A percentile compares a stretch with the other conserved stretches of the same genome.
phyloP scores from a whole-genome alignment of 2,888 invertebrate genomes.

The Andrena bucephala region DNA sequence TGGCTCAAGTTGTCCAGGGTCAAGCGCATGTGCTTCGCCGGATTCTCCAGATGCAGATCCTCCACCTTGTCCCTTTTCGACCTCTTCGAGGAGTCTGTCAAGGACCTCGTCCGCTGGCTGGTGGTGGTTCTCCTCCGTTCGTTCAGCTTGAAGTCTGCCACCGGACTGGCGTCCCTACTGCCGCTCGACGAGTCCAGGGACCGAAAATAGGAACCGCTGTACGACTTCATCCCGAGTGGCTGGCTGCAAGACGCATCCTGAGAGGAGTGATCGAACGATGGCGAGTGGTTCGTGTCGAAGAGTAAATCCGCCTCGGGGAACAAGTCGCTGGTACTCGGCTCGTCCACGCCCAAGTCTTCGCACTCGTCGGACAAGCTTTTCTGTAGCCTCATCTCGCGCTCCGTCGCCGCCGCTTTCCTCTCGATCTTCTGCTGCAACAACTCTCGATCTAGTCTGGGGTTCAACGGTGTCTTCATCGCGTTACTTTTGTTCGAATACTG shows the following conservation, averaged over 20 bases:
- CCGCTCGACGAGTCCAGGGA: conserved; percentile 84
- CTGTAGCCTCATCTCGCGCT: conserved; percentile 87
- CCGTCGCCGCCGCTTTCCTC: conserved; percentile 86
- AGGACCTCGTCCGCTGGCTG: conserved; percentile 69
- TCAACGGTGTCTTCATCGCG: conserved; percentile 74
- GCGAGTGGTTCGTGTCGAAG: conserved; percentile 91
- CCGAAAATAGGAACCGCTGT: conserved; percentile 82
- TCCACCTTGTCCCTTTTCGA: conserved; percentile 71
- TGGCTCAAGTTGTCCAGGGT: conserved; percentile 80
- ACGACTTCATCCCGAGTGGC: conserved; percentile 78
- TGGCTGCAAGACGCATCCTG: conserved; percentile 85
- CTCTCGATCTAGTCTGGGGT: conserved; percentile 78
- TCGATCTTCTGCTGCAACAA: conserved; percentile 79
- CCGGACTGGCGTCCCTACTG: conserved; percentile 85
- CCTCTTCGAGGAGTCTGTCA: conserved; percentile 69
- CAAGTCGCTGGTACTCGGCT: conserved; percentile 92
- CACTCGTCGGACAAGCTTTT: conserved; percentile 92
- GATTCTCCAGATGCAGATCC: conserved; percentile 62
- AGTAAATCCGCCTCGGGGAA: conserved; percentile 92
- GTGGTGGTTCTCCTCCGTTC: conserved; percentile 77
- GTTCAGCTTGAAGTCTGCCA: conserved; percentile 82
- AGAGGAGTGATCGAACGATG: conserved; percentile 87
- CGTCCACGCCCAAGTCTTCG: conserved; percentile 92
- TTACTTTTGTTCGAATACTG: conserved; percentile 77
- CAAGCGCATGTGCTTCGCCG: conserved; percentile 76